Evolutionary conservation across 2,797 vertebrate genomes (phyloP).

Genomic region (Trematomus bernacchii): DNA sequence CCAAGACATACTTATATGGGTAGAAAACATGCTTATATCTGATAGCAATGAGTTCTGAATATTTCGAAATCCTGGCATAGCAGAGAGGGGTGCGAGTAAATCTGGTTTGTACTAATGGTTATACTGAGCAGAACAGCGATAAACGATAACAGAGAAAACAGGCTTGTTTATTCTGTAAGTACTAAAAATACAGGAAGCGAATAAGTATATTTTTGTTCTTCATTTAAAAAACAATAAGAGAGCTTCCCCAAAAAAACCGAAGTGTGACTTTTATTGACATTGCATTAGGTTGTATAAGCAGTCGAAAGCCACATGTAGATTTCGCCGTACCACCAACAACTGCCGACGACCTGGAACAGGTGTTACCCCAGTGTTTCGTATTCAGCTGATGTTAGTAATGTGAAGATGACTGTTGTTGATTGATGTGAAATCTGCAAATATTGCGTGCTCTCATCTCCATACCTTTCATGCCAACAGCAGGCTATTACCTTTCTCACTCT

Average conservation of each 20-base stretch:
- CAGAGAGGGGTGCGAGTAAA: neutral
- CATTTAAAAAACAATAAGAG: neutral
- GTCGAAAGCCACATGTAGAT: no score
- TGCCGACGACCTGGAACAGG: slow-evolving; percentile 7
- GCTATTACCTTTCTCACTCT: slow-evolving; percentile 69
- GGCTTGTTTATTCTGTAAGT: neutral
- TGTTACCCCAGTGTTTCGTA: slow-evolving; percentile 23
- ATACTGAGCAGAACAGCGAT: neutral
- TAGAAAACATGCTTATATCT: neutral
- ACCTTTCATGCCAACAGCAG: slow-evolving; percentile 54
- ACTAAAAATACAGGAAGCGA: neutral
- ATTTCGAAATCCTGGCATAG: slow-evolving; percentile 3
- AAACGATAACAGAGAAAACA: neutral
- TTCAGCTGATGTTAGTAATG: slow-evolving; percentile 44
- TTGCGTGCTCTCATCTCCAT: slow-evolving; percentile 54
- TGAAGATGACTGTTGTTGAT: slow-evolving; percentile 47
- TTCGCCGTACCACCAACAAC: neutral
- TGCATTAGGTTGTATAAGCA: neutral
- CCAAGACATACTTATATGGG: neutral
- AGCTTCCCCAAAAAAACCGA: neutral
- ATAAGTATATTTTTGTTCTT: slow-evolving; percentile 2
- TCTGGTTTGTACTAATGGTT: neutral
- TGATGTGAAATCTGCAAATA: slow-evolving; percentile 41
- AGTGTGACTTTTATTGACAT: neutral
- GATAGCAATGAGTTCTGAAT: neutral